Base-by-base conservation (phyloP, 2,113 vertebrate genomes). In the Willisornis vidua region DNA sequence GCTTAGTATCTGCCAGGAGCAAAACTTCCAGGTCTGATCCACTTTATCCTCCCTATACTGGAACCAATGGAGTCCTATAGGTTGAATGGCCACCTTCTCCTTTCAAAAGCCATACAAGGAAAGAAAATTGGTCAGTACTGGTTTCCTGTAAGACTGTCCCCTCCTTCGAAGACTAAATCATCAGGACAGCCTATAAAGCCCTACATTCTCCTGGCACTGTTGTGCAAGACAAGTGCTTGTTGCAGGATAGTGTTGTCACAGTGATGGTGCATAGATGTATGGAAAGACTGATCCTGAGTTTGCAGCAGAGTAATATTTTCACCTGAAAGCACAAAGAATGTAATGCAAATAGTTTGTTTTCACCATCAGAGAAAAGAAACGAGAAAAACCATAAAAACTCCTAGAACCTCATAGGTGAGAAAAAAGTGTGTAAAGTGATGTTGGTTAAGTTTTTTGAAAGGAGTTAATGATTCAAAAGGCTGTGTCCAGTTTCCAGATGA, bases 171-270 rank as follows among this genome's bases (percentile, higher is more conserved):
- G 58, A 12, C 14, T 24, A 37, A 13, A 28, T 54, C 54, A 18
- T 31, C n/a, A 20, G 66, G 58, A 65, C 39, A 72, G 31, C 12
- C 67, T 25, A 14, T 22, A 29, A 54, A 87, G 61, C 49, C 17
- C 35, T 33, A 1, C 2, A 0, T 52, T 89, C 24, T 87, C 24
- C 43, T 6, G 1, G 37, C 8, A 0, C 29, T n/a, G 58, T 49
- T 80, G 66, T 19, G 55, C 51, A 35, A 33, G 73, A 29, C 0
- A 0, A 17, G 1, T 19, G 43, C 28, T 0, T 33, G 31, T 54
- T 57, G n/a, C 19, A 46, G 70, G 74, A 4, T 35, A 63, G 28
- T 39, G 84, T 18, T 63, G 48, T 3, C 67, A 25, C 7, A 1
- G 26, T 25, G 26, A 52, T 85, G 24, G 70, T 59, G 39, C 23